These are phyloP conservation scores for Aphyosemion australe DNA, from an alignment of 2,113 vertebrate species.

Conservation along the genomic window DNA sequence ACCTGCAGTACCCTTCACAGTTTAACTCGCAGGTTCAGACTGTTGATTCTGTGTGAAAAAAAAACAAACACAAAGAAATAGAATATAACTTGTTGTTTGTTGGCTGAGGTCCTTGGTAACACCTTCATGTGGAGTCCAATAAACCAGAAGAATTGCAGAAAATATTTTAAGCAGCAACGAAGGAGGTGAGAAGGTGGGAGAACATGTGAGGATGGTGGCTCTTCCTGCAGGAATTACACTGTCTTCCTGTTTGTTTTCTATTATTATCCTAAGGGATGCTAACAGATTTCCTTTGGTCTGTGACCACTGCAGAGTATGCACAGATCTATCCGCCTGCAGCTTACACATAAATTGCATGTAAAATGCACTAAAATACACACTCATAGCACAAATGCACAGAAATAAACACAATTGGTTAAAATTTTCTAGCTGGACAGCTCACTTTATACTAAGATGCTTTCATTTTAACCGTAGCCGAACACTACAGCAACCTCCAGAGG, in stretches of 20 bases:
- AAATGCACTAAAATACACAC: slow-evolving; percentile 8
- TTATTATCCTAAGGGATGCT: slow-evolving; percentile 1
- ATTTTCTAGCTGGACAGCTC: slow-evolving; percentile 25
- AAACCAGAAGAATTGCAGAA: slow-evolving; percentile 13
- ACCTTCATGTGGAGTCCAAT: slow-evolving; percentile 26
- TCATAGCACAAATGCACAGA: background rate
- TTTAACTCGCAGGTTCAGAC: slow-evolving; percentile 41
- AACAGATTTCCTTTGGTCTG: slow-evolving; percentile 24
- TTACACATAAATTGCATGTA: slow-evolving; percentile 3
- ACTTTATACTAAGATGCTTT: slow-evolving; percentile 17
- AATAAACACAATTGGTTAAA: slow-evolving; percentile 8
- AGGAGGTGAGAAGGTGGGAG: background rate
- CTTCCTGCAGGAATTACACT: background rate
- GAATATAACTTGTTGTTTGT: background rate
- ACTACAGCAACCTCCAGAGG: background rate
- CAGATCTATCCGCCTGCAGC: slow-evolving; percentile 33
- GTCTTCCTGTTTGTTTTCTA: slow-evolving; percentile 5
- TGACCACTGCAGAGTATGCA: slow-evolving; percentile 16
- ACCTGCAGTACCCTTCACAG: slow-evolving; percentile 31
- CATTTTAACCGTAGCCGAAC: slow-evolving; percentile 16
- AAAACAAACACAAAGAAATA: background rate
- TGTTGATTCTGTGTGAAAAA: slow-evolving; percentile 37
- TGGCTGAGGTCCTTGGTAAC: slow-evolving; percentile 13
- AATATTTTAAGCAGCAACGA: background rate
- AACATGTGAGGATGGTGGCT: background rate